Evolutionary conservation across 2,888 invertebrate genomes (phyloP).

Genomic region (Cryptocheilus praepositus): DNA sequence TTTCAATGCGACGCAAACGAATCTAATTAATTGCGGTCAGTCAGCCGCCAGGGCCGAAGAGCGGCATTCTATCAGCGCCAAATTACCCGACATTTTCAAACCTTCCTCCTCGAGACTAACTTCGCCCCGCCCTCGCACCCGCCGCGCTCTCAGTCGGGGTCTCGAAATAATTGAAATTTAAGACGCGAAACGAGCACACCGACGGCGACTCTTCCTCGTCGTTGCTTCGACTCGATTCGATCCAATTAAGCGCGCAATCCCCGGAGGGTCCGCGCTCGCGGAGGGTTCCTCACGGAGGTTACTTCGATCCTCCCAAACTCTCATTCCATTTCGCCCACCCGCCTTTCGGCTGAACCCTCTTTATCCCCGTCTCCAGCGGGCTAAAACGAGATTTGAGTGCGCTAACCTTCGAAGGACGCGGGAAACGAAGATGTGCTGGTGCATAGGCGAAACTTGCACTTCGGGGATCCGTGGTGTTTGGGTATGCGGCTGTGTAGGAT

Average conservation of each 20-base stretch:
- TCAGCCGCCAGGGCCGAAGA: slow-evolving; percentile 32
- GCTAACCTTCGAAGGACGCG: too few species aligned
- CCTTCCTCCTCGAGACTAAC: slow-evolving; percentile 17
- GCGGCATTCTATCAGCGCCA: slow-evolving; percentile 46
- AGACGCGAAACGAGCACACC: slow-evolving; percentile 55
- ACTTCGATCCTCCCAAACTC: slow-evolving; percentile 15
- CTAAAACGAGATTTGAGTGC: too few species aligned
- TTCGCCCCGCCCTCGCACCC: background rate
- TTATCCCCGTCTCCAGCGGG: too few species aligned
- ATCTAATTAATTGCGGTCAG: slow-evolving; percentile 51
- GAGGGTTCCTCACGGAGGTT: slow-evolving; percentile 2
- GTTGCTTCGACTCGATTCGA: slow-evolving; percentile 60
- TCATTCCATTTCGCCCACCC: slow-evolving; percentile 25
- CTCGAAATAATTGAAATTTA: slow-evolving; percentile 65
- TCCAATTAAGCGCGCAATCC: slow-evolving; percentile 62
- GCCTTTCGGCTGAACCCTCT: background rate
- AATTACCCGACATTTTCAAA: slow-evolving; percentile 44
- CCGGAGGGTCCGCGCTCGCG: slow-evolving; percentile 37
- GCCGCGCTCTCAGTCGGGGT: slow-evolving; percentile 20
- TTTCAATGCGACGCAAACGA: slow-evolving; percentile 15
- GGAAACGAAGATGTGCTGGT: too few species aligned
- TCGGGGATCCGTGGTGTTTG: too few species aligned
- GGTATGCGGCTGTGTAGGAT: too few species aligned
- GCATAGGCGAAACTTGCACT: too few species aligned
- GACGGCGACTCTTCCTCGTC: slow-evolving; percentile 40